Base-by-base conservation (phyloP, 2,888 invertebrate species). In the Oasisia sp. region DNA sequence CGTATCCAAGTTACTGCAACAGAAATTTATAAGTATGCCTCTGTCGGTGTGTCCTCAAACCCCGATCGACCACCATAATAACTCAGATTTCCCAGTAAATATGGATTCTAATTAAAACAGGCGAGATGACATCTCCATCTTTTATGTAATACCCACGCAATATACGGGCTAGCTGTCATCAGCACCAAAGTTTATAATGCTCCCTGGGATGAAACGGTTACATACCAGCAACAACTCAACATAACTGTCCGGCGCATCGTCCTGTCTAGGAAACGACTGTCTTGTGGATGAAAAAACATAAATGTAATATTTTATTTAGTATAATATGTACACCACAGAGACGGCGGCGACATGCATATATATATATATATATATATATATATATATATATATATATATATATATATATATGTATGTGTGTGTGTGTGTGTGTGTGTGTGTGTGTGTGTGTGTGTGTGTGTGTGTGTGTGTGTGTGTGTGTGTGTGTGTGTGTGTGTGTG, bases 1-100 rank as follows among this genome's bases (percentile, higher is more conserved):
- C 74, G 74, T 74, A 74, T 74, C 74, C 74, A 74, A 74, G 74
- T 74, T 74, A 74, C 74, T 74, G 74, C 74, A 74, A 74, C 74
- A 74, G 27, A 74, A 74, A 74, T 74, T 74, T 74, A 74, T 74
- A 74, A 74, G 74, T 74, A 74, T 74, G 74, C 74, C 74, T 74
- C 74, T 74, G 74, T 74, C 74, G 74, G 74, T 74, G 74, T 74
- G 1, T 3, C n/a, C 74, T 74, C 74, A n/a, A 74, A 27, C 74
- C 74, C n/a, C 74, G 14, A 7, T 74, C 74, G 74, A 74, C 74
- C 74, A n/a, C 74, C 27, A n/a, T 74, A 74, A 74, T 74, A 74
- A 74, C 27, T 74, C 74, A 74, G 74, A 74, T 74, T 74, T 74
- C 74, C 74, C 74, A 74, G 74, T 74, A 74, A 74, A 74, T 74